Evolutionary conservation across 2,888 invertebrate genomes (phyloP).

Genomic region (Seira ritae): DNA sequence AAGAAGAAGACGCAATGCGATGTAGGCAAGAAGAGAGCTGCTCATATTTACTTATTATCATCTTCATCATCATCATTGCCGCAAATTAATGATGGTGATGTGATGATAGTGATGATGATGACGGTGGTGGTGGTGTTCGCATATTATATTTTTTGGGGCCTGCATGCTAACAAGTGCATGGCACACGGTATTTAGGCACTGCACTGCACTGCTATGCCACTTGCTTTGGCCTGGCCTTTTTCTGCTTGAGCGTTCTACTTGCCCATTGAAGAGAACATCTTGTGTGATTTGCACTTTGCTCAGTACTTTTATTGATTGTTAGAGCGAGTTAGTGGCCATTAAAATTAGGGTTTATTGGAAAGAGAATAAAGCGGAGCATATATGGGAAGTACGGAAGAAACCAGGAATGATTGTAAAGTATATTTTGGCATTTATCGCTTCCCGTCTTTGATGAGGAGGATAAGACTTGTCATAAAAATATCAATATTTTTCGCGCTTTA

Average conservation of each 20-base stretch:
- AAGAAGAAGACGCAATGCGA: background rate
- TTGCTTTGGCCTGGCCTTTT: no score
- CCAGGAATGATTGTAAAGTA: background rate
- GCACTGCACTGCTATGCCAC: no score
- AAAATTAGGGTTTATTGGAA: constrained; percentile 10
- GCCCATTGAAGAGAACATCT: background rate
- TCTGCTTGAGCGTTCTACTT: background rate
- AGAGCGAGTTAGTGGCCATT: background rate
- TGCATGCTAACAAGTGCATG: no score
- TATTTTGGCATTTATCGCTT: constrained; percentile 6
- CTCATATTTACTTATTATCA: no score
- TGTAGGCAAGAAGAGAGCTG: background rate
- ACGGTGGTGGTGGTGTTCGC: no score
- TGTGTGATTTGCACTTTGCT: constrained; percentile 14
- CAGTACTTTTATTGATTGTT: constrained; percentile 14
- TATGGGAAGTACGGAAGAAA: background rate
- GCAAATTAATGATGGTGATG: no score
- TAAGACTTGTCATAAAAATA: background rate
- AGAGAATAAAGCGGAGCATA: background rate
- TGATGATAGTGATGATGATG: no score
- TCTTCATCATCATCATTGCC: no score
- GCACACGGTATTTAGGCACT: no score
- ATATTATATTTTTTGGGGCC: no score
- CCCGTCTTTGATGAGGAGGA: background rate
- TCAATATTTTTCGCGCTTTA: background rate